Base-by-base conservation (phyloP, 2,797 vertebrate species). In the Synanceia verrucosa region DNA sequence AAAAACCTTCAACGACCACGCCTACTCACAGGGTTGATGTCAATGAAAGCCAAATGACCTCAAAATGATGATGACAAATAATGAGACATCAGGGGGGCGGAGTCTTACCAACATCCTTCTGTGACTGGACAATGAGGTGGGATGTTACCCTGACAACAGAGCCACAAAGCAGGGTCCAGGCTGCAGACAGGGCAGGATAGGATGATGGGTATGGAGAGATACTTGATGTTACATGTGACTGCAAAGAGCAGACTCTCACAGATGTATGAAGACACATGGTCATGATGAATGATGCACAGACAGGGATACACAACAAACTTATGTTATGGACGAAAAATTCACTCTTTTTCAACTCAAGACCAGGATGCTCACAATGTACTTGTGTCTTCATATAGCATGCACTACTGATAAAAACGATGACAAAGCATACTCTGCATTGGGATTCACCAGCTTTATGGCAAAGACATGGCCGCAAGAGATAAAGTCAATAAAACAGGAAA, bases 71-170 rank as follows among this genome's bases (percentile, higher is more conserved):
- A 78, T 48, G 70, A 65, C 39, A 81, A 73, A 41, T 34, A 61
- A 78, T 62, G 67, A 60, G 43, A 56, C 61, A 69, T 66, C 31
- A 41, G 28, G 51, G 70, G 62, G 65, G 82, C 31, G 78, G 83
- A 73, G 66, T 85, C 89, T 92, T 91, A 90, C 88, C 90, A 69
- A 74, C 79, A 78, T 84, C 77, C 60, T 51, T 80, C 75, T 85
- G 79, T 83, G 77, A 88, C 65, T 83, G 83, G 84, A 88, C 81
- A 89, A 79, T 89, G 86, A 81, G 74, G 68, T 76, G 81, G 68
- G 81, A 83, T 82, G 86, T 79, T 87, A 81, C 77, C 69, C 55
- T 87, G 88, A 88, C 85, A 88, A 90, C 75, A 70, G 82, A 79
- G 82, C 68, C 81, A 66, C 51, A 69, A 78, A 68, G 78, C 68